Evolutionary conservation across 2,888 invertebrate species (phyloP), one percentile per base, ranked within the genome.

Genomic region (Netelia inedita): DNA sequence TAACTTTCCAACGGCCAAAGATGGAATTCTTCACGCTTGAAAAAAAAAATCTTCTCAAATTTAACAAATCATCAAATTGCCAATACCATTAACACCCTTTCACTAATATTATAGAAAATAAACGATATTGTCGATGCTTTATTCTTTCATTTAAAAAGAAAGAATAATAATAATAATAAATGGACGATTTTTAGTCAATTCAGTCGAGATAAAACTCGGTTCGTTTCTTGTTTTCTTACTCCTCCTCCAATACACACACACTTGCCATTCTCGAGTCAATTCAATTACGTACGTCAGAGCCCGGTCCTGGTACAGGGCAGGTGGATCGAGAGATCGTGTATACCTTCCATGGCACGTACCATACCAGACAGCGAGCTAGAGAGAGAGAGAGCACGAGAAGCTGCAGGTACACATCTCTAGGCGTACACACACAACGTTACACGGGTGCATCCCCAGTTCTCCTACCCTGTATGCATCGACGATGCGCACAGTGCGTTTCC

Each of bases 201-300:
- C 19, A 55, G 65, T 21, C 19, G 71, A 65, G 71, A 75, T 61
- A 61, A 59, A 23, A 69, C 19, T 35, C 74, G 21, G 75, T 66
- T 46, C 61, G 55, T 23, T 19, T 11, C 46, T 46, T 14, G 57
- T 9, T 57, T 19, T 57, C 21, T 57, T 6, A 16, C 9, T 63
- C 69, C 53, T 41, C 23, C 65, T 46, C 55, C n/a, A 5, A 16
- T 11, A n/a, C 46, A 21, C 43, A 23, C 16, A 8, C 66, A 5
- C 21, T 14, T 61, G 11, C 11, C 55, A 8, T 57, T 41, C 65
- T 66, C 53, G 41, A 81, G 43, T 28, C 63, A 75, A 82, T 82
- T 82, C 81, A 82, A 82, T 82, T 82, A 82, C 75, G 75, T 57
- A 71, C 75, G 59, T 76, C 81, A 71, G 63, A 55, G 71, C 28